Base-by-base conservation (phyloP, 37 sponge, comb jelly and placozoan species). In the Chondrilla cf. caribensis region DNA sequence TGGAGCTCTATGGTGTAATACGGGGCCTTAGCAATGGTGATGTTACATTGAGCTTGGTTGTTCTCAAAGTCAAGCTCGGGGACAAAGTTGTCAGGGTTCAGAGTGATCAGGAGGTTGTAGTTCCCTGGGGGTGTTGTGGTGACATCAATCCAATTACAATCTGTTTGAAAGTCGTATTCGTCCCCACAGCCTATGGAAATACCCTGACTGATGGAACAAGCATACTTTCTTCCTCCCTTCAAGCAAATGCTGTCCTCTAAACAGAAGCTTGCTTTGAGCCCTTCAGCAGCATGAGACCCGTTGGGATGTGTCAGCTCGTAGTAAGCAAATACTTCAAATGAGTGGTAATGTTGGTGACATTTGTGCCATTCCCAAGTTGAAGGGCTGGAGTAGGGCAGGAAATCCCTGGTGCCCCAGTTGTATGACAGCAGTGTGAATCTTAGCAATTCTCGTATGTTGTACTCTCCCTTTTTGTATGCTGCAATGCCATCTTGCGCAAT, bases 111-210 rank as follows among this genome's bases (percentile, higher is more conserved):
- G 17, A 96, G 79, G 35, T 78, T 58, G 58, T 96, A 96, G 54
- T 32, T 70, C 0, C 91, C 91, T 2, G 80, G 57, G 0, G 89
- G 79, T 24, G 90, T 82, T 28, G 58, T 85, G 8, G 94, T 96
- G 59, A 96, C 78, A 59, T 96, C 97, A 31, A 96, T 90, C 97
- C 97, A 96, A 80, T 96, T 93, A 55, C 97, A 96, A 81, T 89
- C 91, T 18, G 89, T 36, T 21, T 90, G 58, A 0, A 77, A 54
- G 5, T 77, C 82, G 58, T 96, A 96, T 6, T 79, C 32, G 54
- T 96, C 97, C 19, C 90, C 97, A 87, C 97, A 96, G 80, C 85
- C 85, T 0, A 31, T 39, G 2, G 91, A 84, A 19, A 96, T 96
- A 0, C 97, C 97, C 58, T 96, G 97, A 5, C 15, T 6, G 25